Evolutionary conservation across 2,797 vertebrate genomes (phyloP).

Genomic region (Tamandua tetradactyla): DNA sequence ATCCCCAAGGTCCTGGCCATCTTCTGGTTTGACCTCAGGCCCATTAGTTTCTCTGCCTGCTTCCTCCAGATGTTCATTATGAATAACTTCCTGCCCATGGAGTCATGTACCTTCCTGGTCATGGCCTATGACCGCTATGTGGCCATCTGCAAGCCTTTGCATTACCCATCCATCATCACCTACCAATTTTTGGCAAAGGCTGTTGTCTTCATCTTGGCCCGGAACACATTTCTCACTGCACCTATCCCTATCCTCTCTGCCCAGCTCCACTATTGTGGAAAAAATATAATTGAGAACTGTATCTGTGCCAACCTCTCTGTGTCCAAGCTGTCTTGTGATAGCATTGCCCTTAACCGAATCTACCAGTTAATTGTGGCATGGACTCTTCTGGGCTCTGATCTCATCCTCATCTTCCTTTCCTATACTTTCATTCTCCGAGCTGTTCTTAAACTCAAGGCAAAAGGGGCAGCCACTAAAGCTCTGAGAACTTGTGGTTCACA

Average conservation of each 20-base stretch:
- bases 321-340: constrained; percentile 42
- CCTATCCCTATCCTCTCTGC: constrained; percentile 42
- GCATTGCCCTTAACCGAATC: neutral
- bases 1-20: no score
- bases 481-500: constrained; percentile 52
- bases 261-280: neutral
- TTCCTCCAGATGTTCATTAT: no score
- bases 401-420: constrained; percentile 32
- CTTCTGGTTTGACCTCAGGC: no score
- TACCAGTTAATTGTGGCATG: constrained; percentile 11
- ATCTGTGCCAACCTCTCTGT: constrained; percentile 51
- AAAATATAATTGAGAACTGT: constrained; percentile 43
- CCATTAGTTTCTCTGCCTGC: no score
- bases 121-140: constrained; percentile 80
- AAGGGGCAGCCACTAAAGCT: neutral
- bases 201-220: neutral
- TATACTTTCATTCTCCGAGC: neutral
- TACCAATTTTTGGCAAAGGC: constrained; percentile 44
- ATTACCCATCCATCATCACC: constrained; percentile 75
- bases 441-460: neutral
- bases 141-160: constrained; percentile 66
- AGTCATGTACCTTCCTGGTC: constrained; percentile 79
- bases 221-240: neutral
- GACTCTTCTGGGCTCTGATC: neutral
- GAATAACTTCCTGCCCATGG: constrained; percentile 57